These are phyloP conservation scores for Rhipidura dahli DNA, from an alignment of 2,113 vertebrate genomes.

Conservation along the genomic window DNA sequence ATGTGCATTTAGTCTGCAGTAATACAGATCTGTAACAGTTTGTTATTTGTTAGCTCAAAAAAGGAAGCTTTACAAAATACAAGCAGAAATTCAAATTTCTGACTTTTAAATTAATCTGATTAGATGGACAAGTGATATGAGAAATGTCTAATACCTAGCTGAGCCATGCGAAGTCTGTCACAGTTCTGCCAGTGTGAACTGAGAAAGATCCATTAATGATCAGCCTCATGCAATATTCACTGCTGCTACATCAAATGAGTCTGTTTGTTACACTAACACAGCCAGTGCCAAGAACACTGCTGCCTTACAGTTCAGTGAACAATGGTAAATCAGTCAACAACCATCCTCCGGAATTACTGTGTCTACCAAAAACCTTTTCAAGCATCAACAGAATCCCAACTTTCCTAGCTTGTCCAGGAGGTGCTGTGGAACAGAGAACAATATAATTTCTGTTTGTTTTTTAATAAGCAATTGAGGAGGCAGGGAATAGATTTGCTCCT, in stretches of 20 bases:
- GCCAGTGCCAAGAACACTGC: neutral
- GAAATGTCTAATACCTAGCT: slow-evolving; percentile 1
- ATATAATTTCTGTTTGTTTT: neutral
- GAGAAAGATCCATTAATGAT: slow-evolving; percentile 68
- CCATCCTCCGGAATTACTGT: neutral
- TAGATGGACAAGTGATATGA: slow-evolving; percentile 28
- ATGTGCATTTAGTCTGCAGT: neutral
- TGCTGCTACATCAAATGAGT: slow-evolving; percentile 51
- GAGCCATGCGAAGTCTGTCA: neutral
- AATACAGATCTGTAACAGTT: neutral
- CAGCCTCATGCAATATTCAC: slow-evolving; percentile 74
- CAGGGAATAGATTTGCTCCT: neutral
- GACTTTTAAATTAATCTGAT: slow-evolving; percentile 9
- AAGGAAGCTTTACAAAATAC: neutral
- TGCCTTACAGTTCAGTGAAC: slow-evolving; percentile 21
- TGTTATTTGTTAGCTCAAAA: neutral
- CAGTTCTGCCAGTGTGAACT: slow-evolving; percentile 5
- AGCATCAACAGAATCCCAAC: neutral
- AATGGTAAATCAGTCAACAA: slow-evolving; percentile 22
- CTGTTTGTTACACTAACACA: slow-evolving; percentile 56
- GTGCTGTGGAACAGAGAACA: neutral
- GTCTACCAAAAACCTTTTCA: neutral
- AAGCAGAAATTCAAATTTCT: neutral
- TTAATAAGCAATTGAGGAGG: neutral
- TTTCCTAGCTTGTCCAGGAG: neutral